Evolutionary conservation across 2,797 vertebrate genomes (phyloP).

Genomic region (Aulostomus chinensis): DNA sequence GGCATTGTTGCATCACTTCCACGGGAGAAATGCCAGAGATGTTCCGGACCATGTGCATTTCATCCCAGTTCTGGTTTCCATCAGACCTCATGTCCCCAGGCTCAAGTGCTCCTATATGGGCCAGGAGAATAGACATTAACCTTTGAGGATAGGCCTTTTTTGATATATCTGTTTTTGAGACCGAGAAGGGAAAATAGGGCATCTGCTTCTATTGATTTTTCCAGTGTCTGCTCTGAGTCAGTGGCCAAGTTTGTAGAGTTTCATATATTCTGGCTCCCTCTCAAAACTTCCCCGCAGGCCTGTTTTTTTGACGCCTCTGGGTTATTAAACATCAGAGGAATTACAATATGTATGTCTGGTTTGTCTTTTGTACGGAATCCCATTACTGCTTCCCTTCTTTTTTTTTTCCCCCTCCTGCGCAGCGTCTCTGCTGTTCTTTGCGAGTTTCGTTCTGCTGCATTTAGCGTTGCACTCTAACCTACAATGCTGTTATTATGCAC

Average conservation of each 20-base stretch:
- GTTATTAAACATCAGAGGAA: conserved; percentile 49
- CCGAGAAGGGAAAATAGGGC: conserved; percentile 57
- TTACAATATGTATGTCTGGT: conserved; percentile 42
- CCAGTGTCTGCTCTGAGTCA: conserved; percentile 54
- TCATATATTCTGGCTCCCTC: conserved; percentile 54
- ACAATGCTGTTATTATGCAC: conserved; percentile 41
- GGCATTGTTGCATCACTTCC: conserved; percentile 58
- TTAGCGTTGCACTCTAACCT: conserved; percentile 21
- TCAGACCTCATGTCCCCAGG: conserved; percentile 54
- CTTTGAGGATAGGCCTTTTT: conserved; percentile 53
- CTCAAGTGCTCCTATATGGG: conserved; percentile 49
- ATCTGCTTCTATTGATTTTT: conserved; percentile 69
- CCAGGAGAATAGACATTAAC: conserved; percentile 64
- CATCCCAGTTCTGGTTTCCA: conserved; percentile 49
- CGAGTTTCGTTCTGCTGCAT: conserved; percentile 18
- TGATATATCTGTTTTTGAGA: conserved; percentile 51
- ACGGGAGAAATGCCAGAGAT: conserved; percentile 63
- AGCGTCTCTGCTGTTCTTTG: neutral
- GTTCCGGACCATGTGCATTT: conserved; percentile 57
- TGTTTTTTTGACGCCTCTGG: conserved; percentile 32
- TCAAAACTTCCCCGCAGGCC: conserved; percentile 42
- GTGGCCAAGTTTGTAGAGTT: conserved; percentile 54
- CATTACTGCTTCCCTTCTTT: conserved; percentile 9
- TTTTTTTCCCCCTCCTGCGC: too few species aligned
- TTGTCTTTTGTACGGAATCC: conserved; percentile 29